These are phyloP conservation scores for Beris morrisii DNA, from an alignment of 2,888 invertebrate species.

Conservation along the genomic window DNA sequence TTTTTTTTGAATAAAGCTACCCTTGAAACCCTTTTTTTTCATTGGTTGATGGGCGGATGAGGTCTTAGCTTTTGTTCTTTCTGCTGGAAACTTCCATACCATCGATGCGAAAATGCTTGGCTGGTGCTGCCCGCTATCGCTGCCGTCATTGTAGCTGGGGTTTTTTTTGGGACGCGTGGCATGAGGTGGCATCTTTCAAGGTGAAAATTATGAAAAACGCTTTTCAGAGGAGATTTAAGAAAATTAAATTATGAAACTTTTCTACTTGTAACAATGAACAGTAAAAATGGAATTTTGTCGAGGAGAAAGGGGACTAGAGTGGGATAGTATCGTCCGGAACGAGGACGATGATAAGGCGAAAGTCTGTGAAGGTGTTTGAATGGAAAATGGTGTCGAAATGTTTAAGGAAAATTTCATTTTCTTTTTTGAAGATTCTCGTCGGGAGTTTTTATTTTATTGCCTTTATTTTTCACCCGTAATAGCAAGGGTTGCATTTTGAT, in stretches of 20 bases:
- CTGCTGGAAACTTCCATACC: no score
- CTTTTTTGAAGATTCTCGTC: neutral
- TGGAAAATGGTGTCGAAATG: conserved; percentile 17
- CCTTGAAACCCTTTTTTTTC: no score
- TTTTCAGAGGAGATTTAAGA: conserved; percentile 17
- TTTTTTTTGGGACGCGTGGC: neutral
- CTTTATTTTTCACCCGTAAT: neutral
- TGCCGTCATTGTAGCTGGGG: neutral
- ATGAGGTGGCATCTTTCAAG: conserved; percentile 8
- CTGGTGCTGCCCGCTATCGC: neutral
- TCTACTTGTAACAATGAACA: conserved; percentile 9
- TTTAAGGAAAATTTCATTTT: conserved; percentile 1
- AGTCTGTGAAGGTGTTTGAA: neutral
- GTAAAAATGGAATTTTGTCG: conserved; percentile 1
- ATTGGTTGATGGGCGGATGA: no score
- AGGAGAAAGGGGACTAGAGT: neutral
- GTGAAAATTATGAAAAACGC: conserved; percentile 23
- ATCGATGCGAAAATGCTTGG: no score
- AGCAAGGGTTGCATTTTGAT: conserved; percentile 17
- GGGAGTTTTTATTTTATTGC: neutral
- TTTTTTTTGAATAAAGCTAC: no score
- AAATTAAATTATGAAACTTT: conserved; percentile 30
- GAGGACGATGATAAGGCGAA: neutral
- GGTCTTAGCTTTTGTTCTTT: no score
- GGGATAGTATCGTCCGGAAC: neutral